Base-by-base conservation (phyloP, 2,888 invertebrate species). In the Geotrupes spiniger region DNA sequence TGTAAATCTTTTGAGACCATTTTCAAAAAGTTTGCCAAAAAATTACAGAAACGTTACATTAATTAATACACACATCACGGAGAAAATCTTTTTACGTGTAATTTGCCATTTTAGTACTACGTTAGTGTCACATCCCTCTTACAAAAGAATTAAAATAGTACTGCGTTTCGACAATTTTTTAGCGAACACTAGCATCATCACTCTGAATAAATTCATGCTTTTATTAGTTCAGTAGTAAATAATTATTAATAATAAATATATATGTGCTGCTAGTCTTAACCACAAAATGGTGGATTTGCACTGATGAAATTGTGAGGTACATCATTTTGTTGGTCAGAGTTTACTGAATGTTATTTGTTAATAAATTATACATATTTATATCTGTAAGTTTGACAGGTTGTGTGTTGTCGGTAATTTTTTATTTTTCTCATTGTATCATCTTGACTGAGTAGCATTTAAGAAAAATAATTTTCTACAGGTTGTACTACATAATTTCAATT, bases 341-440 rank as follows among this genome's bases (percentile, higher is more conserved):
- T 69, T 66, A 68, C 65, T 71, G 66, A 71, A 71, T 71, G 70
- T 71, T 71, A 71, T 70, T 71, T 70, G 70, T 71, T 70, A 68
- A 70, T 70, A 68, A 70, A 69, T 66, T 69, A 69, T 68, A 68
- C 66, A 69, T 69, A 69, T 68, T 69, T 69, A 70, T 70, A 68
- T 65, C 62, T 63, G 64, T 65, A 63, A 57, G 54, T 54, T 61
- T 57, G 51, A 42, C 62, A 63, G 63, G 60, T 60, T 63, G 60
- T 61, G 60, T 62, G 59, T 56, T 65, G 65, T 63, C 63, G 62
- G 63, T 63, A 64, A 63, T 63, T 64, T 60, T 53, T 56, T 46
- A 45, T 36, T 37, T 42, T 36, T 43, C 25, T 29, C 42, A 42
- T 42, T 31, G 27, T 15, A 40, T 26, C 28, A 42, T 42, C 21